These are phyloP conservation scores for Ameiurus melas DNA, from an alignment of 2,113 vertebrate genomes.

Conservation along the genomic window DNA sequence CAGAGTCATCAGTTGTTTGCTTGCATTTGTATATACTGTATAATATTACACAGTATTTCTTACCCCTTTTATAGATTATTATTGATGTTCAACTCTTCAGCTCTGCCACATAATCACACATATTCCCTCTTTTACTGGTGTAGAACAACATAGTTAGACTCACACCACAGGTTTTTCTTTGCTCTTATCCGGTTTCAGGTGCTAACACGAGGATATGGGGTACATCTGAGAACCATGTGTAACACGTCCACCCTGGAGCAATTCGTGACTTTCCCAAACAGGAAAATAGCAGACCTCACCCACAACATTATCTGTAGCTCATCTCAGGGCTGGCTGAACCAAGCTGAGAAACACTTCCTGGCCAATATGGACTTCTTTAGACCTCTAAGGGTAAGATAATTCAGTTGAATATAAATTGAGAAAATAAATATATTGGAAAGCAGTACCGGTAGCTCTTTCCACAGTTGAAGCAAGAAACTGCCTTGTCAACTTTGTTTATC, in stretches of 20 bases:
- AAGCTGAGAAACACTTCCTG: slow-evolving; percentile 70
- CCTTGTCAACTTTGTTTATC: not conserved
- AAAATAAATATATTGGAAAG: not conserved
- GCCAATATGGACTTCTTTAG: slow-evolving; percentile 82
- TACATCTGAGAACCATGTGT: slow-evolving; percentile 79
- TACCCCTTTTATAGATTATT: not conserved
- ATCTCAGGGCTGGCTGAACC: slow-evolving; percentile 68
- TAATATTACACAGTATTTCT: not conserved
- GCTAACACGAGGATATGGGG: slow-evolving; percentile 77
- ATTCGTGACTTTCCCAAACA: slow-evolving; percentile 75
- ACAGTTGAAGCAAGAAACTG: not conserved
- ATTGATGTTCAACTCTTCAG: not conserved
- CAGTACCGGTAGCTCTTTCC: not conserved
- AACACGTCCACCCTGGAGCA: slow-evolving; percentile 65
- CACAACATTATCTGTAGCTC: slow-evolving; percentile 75
- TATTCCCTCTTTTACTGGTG: not conserved
- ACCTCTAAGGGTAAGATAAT: slow-evolving; percentile 75
- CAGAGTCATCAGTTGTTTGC: not conserved
- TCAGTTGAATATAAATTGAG: not conserved
- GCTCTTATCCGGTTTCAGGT: slow-evolving; percentile 66
- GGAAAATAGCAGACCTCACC: slow-evolving; percentile 5
- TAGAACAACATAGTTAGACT: not conserved
- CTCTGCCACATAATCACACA: not conserved
- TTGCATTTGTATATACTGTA: not conserved
- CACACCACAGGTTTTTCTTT: not conserved